Conservation (phyloP, 2,113 vertebrate species). For the Capreolus pygargus region DNA sequence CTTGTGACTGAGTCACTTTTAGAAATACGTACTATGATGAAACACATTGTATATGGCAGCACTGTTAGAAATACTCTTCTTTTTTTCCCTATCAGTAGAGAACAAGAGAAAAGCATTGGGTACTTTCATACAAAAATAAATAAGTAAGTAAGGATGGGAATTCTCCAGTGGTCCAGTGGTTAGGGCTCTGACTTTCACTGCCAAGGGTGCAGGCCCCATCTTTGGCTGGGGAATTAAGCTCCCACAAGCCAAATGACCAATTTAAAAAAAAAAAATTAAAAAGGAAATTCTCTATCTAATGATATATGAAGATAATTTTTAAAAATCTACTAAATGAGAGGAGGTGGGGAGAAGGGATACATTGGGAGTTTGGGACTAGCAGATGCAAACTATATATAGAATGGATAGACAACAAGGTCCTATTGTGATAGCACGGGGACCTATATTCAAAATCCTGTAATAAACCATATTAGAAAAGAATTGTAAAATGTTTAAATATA, state of each 20-base stretch:
- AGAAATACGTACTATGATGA: background rate
- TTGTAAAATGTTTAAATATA: background rate
- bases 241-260: background rate
- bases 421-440: background rate
- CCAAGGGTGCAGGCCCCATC: background rate
- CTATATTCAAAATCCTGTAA: background rate
- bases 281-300: background rate
- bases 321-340: background rate
- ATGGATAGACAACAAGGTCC: background rate
- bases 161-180: background rate
- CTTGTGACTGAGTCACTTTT: background rate
- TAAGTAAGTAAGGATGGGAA: background rate
- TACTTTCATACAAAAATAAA: background rate
- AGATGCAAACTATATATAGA: background rate
- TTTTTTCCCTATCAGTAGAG: background rate
- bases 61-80: background rate
- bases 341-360: background rate
- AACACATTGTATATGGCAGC: background rate
- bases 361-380: background rate
- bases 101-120: background rate
- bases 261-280: background rate
- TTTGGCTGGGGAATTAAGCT: background rate
- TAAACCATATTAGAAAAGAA: background rate
- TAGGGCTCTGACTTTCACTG: background rate
- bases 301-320: background rate